These are phyloP conservation scores for Trissonchulus latispiculum DNA, from an alignment of 2,888 invertebrate genomes.

Conservation along the genomic window DNA sequence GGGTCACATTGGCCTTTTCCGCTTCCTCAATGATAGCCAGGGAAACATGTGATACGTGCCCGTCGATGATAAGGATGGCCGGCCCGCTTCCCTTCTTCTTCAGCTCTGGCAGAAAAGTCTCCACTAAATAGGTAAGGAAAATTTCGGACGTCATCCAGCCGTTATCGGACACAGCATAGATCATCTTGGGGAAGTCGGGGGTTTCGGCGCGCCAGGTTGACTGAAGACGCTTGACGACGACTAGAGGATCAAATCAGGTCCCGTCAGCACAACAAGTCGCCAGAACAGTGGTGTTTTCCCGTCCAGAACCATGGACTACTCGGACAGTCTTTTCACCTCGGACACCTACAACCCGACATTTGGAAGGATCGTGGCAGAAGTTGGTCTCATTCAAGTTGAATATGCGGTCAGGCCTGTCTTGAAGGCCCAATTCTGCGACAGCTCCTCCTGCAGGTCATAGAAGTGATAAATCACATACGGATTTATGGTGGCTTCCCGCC, in stretches of 20 bases:
- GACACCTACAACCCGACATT: background rate
- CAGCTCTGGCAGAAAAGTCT: background rate
- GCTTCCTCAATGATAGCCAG: background rate
- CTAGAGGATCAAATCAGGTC: background rate
- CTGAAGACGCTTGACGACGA: background rate
- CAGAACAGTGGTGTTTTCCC: background rate
- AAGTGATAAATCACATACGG: background rate
- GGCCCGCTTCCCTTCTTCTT: background rate
- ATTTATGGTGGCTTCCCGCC: background rate
- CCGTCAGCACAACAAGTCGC: slow-evolving; percentile 12
- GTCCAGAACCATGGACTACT: background rate
- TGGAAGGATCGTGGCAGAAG: background rate
- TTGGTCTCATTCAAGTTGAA: background rate
- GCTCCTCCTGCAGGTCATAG: slow-evolving; percentile 1
- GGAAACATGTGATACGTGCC: slow-evolving; percentile 10
- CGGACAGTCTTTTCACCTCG: slow-evolving; percentile 5
- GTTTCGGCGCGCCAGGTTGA: background rate
- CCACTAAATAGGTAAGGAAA: slow-evolving; percentile 3
- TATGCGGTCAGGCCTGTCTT: background rate
- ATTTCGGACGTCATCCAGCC: slow-evolving; percentile 12
- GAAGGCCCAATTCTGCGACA: background rate
- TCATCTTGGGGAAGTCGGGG: background rate
- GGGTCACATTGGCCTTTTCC: background rate
- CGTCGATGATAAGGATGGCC: background rate
- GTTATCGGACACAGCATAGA: slow-evolving; percentile 10